Percentiles rank a stretch among this genome's conserved stretches.
Evolutionary conservation across 1,140 invertebrate species (phyloP).

Genomic region (Euwallacea similis): DNA sequence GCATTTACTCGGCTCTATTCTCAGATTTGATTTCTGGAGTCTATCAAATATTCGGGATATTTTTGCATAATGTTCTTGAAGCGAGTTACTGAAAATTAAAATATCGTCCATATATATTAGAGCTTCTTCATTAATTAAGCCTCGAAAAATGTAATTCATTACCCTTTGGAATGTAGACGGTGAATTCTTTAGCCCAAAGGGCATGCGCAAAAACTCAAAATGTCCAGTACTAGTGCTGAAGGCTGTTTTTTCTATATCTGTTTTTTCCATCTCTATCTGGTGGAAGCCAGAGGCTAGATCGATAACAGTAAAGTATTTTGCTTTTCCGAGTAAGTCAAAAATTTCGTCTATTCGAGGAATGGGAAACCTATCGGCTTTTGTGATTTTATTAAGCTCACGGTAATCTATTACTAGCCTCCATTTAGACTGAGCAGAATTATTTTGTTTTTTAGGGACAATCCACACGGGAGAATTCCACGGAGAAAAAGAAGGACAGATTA

Average conservation of each 20-base stretch:
- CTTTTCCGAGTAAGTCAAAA: too few species aligned
- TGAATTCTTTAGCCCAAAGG: neutral
- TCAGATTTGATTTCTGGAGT: neutral
- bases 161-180: neutral
- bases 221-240: neutral
- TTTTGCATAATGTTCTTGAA: neutral
- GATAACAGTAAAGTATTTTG: too few species aligned
- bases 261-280: neutral
- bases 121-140: neutral
- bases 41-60: neutral
- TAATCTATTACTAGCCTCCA: too few species aligned
- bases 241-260: slow-evolving; percentile 1
- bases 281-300: too few species aligned
- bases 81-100: neutral
- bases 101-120: neutral
- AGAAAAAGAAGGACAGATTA: too few species aligned
- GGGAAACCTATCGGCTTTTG: too few species aligned
- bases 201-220: slow-evolving; percentile 7
- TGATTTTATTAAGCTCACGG: too few species aligned
- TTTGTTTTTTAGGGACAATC: too few species aligned
- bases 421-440: too few species aligned
- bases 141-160: neutral
- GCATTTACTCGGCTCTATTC: neutral
- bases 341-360: too few species aligned
- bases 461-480: too few species aligned